These are phyloP conservation scores for Lutra lutra DNA, from an alignment of 2,797 vertebrate genomes.

Conservation along the genomic window DNA sequence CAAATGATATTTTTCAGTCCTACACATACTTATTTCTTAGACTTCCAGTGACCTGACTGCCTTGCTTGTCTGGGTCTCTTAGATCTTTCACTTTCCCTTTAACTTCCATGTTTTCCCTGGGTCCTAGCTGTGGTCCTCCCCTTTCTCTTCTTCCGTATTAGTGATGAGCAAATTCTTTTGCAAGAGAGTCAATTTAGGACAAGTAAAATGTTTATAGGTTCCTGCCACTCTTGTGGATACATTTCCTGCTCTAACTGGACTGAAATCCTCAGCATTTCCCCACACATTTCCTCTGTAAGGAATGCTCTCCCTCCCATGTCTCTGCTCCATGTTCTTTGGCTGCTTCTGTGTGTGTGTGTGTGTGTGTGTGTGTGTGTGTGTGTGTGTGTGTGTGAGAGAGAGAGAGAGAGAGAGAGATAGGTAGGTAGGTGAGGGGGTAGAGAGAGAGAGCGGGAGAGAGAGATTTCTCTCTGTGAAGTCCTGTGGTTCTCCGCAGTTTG, in stretches of 20 bases:
- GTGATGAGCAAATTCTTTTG: slow-evolving; percentile 7
- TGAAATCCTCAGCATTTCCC: background rate
- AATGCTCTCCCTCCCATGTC: background rate
- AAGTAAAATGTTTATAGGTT: background rate
- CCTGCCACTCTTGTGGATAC: background rate
- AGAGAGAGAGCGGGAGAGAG: background rate
- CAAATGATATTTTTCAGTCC: background rate
- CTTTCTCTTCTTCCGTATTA: background rate
- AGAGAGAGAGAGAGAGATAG: background rate
- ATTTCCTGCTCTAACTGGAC: background rate
- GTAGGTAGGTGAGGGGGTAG: background rate
- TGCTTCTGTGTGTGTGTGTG: background rate
- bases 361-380: background rate
- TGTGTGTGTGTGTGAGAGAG: background rate
- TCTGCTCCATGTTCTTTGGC: background rate
- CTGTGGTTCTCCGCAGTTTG: background rate
- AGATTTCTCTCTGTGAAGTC: background rate
- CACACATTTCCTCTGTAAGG: background rate
- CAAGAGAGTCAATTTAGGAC: background rate
- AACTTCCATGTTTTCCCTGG: background rate
- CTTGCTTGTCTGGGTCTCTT: background rate
- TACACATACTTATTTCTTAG: background rate
- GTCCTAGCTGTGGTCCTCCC: background rate
- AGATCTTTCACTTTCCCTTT: background rate
- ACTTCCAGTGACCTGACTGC: background rate